Evolutionary conservation across 2,888 invertebrate species (phyloP).

Genomic region (Cheilosia pagana): DNA sequence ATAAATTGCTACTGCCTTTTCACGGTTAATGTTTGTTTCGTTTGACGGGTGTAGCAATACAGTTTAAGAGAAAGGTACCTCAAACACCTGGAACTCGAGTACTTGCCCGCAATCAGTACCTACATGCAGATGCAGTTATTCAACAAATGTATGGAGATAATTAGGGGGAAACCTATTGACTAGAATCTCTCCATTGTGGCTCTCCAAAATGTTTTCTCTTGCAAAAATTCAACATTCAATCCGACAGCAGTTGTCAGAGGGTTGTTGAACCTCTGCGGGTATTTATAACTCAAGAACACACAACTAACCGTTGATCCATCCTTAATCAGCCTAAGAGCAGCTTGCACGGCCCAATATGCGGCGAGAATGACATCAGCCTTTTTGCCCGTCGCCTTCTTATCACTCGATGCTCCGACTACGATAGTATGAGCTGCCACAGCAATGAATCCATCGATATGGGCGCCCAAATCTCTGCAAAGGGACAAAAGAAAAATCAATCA

Average conservation of each 20-base stretch:
- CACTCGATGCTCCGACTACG: constrained; percentile 91
- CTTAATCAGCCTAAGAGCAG: constrained; percentile 95
- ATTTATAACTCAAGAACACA: background rate
- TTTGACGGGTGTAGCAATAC: background rate
- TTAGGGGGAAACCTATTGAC: constrained; percentile 73
- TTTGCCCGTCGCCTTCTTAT: constrained; percentile 91
- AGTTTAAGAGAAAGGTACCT: background rate
- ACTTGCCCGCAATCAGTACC: background rate
- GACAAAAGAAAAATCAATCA: constrained; percentile 19
- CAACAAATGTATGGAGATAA: constrained; percentile 67
- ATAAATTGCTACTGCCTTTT: constrained; percentile 6
- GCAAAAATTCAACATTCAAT: constrained; percentile 35
- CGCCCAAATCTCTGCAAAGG: constrained; percentile 93
- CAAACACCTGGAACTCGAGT: background rate
- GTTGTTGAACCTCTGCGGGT: constrained; percentile 26
- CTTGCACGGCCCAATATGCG: constrained; percentile 97
- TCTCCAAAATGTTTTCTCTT: constrained; percentile 59
- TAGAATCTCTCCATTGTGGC: constrained; percentile 73
- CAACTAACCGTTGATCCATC: constrained; percentile 92
- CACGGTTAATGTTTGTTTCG: constrained; percentile 38
- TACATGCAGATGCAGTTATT: background rate
- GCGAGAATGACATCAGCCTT: constrained; percentile 98
- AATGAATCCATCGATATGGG: constrained; percentile 99
- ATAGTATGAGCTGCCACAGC: constrained; percentile 99
- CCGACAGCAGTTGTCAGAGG: background rate